Evolutionary conservation across 2,113 vertebrate genomes (phyloP), one percentile per base, ranked within the genome.

Genomic region (Leuciscus idus): DNA sequence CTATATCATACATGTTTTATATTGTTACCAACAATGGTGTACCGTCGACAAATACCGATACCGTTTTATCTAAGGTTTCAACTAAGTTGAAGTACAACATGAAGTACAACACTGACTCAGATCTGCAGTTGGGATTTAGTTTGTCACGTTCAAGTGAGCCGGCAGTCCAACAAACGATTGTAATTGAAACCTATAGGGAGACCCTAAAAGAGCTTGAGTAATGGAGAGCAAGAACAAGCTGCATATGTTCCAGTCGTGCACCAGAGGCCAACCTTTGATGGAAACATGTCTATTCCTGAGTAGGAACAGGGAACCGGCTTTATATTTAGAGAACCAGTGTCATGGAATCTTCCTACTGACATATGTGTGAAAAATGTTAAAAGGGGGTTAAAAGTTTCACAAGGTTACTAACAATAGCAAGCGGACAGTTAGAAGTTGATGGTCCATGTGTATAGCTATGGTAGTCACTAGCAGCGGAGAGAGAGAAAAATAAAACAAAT

Each of bases 281-380:
- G 87, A 87, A 88, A 86, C 76, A 88, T 68, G 50, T 11, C 72
- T 84, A 86, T 88, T 89, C 81, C 88, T 88, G 87, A 85, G 80
- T 36, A 59, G 61, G 72, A 82, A 55, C 73, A 4, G 79, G 57
- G 52, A 84, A 84, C 64, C 4, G 23, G 76, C 75, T 85, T 77
- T 89, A 88, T 89, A 86, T 84, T 84, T 88, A 86, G 68, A 82
- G 59, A 43, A 50, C 50, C n/a, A 55, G 84, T 30, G 86, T 79
- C 87, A 85, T 70, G 73, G 83, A 85, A 85, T 72, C 85, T 85
- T 87, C 48, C 30, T 84, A 73, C 73, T 85, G 88, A 85, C 79
- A 83, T 74, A 87, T 85, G 86, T 89, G 84, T 89, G 57, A 89
- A 85, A 89, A 83, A 80, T 79, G 72, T 75, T 85, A 83, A 87